Evolutionary conservation across 2,113 vertebrate species (phyloP).

Genomic region (Nesogale talazaci): DNA sequence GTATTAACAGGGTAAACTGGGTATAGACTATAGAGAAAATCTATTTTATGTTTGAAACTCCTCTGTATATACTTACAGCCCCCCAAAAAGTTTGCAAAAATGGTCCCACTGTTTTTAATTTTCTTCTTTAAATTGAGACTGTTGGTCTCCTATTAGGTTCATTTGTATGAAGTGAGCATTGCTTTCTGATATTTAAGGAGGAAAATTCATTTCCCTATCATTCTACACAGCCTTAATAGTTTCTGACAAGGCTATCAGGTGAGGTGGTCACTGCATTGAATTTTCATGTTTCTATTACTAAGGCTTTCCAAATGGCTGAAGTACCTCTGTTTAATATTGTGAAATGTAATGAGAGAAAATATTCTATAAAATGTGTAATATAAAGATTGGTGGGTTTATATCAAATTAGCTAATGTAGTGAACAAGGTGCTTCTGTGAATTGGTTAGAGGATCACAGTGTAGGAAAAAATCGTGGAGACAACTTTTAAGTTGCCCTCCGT

Average conservation of each 20-base stretch:
- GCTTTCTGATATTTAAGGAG: not conserved
- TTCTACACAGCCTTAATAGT: not conserved
- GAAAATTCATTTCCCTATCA: not conserved
- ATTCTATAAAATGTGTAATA: not conserved
- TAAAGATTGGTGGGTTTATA: not conserved
- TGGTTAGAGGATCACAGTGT: not conserved
- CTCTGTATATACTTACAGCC: not conserved
- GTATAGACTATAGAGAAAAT: not conserved
- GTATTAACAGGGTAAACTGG: not conserved
- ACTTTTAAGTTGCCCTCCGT: not conserved
- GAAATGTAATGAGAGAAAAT: not conserved
- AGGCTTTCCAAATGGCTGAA: not conserved
- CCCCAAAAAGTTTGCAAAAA: not conserved
- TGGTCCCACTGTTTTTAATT: not conserved
- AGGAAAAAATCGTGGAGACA: not conserved
- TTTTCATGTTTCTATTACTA: not conserved
- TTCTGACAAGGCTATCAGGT: not conserved
- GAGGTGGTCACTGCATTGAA: not conserved
- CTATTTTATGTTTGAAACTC: not conserved
- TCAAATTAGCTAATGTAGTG: not conserved
- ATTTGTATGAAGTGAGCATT: not conserved
- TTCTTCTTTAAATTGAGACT: not conserved
- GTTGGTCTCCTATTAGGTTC: not conserved
- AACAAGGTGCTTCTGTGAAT: not conserved
- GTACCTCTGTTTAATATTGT: not conserved